phyloP scores from a whole-genome alignment of 2,113 vertebrate species.

The Petrocephalus microphthalmus region DNA sequence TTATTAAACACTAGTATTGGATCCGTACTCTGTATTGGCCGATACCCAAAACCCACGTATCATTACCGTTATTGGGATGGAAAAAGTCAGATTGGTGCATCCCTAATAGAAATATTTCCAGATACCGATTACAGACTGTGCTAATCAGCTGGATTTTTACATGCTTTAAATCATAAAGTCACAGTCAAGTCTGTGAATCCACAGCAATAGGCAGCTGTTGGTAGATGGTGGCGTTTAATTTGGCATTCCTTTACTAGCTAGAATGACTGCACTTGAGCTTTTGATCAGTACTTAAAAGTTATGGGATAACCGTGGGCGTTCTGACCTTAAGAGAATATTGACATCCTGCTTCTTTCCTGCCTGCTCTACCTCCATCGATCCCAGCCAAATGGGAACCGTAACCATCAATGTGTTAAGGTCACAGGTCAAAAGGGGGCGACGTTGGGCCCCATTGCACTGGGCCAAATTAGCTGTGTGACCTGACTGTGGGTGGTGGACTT shows the following conservation, averaged over 20 bases:
- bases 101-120: neutral
- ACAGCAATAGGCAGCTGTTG: neutral
- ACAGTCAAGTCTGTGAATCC: neutral
- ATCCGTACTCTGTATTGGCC: too few relatives aligned
- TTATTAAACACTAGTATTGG: too few relatives aligned
- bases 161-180: neutral
- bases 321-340: neutral
- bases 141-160: neutral
- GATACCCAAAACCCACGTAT: too few relatives aligned
- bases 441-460: neutral
- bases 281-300: neutral
- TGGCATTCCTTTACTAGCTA: neutral
- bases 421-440: neutral
- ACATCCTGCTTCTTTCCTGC: too few relatives aligned
- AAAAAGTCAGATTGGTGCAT: too few relatives aligned
- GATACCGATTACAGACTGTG: neutral
- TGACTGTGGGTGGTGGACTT: neutral
- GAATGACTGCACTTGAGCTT: neutral
- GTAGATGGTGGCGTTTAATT: neutral
- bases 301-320: neutral
- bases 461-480: neutral
- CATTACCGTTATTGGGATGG: too few relatives aligned
- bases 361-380: neutral
- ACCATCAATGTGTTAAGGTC: neutral
- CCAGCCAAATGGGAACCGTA: neutral